These are phyloP conservation scores for Bradysia coprophila DNA, from an alignment of 1,140 invertebrate species.

Conservation along the genomic window DNA sequence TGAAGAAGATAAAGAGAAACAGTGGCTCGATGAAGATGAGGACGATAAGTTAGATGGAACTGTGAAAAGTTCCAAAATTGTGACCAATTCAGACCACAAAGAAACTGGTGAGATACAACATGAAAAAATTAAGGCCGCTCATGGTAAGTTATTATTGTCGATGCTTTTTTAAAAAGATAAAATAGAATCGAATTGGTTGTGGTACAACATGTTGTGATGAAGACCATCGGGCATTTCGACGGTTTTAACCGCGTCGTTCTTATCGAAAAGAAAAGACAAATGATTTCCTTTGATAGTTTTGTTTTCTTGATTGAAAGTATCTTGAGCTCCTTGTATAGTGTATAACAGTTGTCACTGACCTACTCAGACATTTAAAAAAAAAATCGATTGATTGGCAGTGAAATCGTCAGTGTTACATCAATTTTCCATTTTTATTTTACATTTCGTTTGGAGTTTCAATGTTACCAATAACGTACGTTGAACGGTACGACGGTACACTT, in stretches of 20 bases:
- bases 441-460: no score
- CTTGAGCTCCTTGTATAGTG: neutral
- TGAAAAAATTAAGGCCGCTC: neutral
- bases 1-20: neutral
- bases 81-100: neutral
- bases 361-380: no score
- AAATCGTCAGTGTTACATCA: no score
- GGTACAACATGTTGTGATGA: neutral
- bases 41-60: neutral
- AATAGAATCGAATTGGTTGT: neutral
- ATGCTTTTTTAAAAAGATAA: neutral
- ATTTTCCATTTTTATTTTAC: no score
- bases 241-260: no score
- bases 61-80: neutral
- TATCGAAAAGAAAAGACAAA: neutral
- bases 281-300: neutral
- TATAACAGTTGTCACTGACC: no score
- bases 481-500: no score
- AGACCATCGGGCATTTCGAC: no score
- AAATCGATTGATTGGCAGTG: no score
- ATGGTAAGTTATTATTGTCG: neutral
- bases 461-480: no score
- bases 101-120: neutral
- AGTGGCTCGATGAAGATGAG: neutral
- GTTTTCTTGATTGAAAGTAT: neutral